Evolutionary conservation across 2,797 vertebrate genomes (phyloP), one percentile per base, ranked within the genome.

Genomic region (Neomorphus geoffroyi): DNA sequence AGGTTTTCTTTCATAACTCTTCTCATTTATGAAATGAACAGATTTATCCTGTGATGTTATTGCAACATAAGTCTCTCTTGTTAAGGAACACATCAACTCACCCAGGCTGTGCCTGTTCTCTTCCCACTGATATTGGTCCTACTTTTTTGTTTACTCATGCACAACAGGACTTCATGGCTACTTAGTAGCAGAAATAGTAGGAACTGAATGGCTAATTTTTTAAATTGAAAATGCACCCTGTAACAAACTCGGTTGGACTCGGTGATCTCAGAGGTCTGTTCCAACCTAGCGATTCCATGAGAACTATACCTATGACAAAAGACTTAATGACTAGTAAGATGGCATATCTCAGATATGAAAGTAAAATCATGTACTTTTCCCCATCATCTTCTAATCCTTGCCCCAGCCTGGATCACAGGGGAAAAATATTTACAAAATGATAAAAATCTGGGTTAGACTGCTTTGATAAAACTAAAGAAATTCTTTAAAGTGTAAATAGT

Each of bases 181-280:
- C 91, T 93, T 93, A 90, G 65, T 93, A 71, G 37, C 79, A 91
- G 93, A 93, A 91, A 57, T 90, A 80, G 54, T 16, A 91, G 32
- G 32, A 62, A 9, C 3, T 45, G 32, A 81, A 62, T 19, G 61
- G 66, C 23, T 86, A 39, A 67, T 80, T 92, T 54, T 28, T 90
- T 50, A 48, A 57, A 53, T 17, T 74, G 60, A 88, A 94, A 92
- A 81, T 35, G 6, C 26, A 60, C 13, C 13, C n/a, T 21, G 11
- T 6, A 28, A 70, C 7, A 11, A 77, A n/a, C n/a, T n/a, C n/a
- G n/a, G n/a, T n/a, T n/a, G n/a, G n/a, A n/a, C n/a, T n/a, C n/a
- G n/a, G n/a, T n/a, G n/a, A n/a, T n/a, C n/a, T n/a, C n/a, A n/a
- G n/a, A n/a, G n/a, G n/a, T n/a, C n/a, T n/a, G n/a, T n/a, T n/a